phyloP scores from a whole-genome alignment of 2,888 invertebrate species.

The Drosophila paranaensis region DNA sequence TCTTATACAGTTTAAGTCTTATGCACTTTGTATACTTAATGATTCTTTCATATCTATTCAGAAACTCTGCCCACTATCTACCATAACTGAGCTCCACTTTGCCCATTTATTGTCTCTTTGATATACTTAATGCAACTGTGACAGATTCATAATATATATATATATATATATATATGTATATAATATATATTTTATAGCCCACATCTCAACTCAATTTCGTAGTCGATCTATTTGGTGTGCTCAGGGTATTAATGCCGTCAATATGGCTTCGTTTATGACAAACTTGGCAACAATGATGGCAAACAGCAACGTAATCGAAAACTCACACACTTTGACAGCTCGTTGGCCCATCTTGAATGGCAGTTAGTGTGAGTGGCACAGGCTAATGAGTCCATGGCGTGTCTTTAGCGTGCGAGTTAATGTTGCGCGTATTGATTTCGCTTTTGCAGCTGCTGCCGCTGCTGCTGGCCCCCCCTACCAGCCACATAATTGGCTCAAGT shows the following conservation, averaged over 20 bases:
- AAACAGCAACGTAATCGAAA: slow-evolving; percentile 41
- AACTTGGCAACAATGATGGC: slow-evolving; percentile 59
- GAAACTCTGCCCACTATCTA: no score
- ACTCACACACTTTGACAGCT: slow-evolving; percentile 23
- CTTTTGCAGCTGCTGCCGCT: slow-evolving; percentile 35
- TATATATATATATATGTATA: background rate
- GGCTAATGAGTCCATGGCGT: slow-evolving; percentile 79
- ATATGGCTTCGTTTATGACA: slow-evolving; percentile 76
- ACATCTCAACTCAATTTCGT: slow-evolving; percentile 6
- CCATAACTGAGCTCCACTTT: background rate
- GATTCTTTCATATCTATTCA: no score
- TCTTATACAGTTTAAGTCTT: no score
- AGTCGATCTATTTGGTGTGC: background rate
- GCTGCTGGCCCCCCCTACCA: background rate
- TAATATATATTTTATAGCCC: background rate
- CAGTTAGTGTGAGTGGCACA: slow-evolving; percentile 1
- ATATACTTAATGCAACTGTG: no score
- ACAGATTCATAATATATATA: background rate
- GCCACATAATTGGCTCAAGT: slow-evolving; percentile 57
- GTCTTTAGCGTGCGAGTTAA: slow-evolving; percentile 74
- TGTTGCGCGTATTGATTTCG: slow-evolving; percentile 79
- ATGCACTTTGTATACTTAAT: no score
- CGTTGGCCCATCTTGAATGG: slow-evolving; percentile 29
- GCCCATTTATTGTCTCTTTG: background rate
- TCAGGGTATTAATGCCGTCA: slow-evolving; percentile 48